These are phyloP conservation scores for Phycodurus eques DNA, from an alignment of 2,113 vertebrate species.

Conservation along the genomic window DNA sequence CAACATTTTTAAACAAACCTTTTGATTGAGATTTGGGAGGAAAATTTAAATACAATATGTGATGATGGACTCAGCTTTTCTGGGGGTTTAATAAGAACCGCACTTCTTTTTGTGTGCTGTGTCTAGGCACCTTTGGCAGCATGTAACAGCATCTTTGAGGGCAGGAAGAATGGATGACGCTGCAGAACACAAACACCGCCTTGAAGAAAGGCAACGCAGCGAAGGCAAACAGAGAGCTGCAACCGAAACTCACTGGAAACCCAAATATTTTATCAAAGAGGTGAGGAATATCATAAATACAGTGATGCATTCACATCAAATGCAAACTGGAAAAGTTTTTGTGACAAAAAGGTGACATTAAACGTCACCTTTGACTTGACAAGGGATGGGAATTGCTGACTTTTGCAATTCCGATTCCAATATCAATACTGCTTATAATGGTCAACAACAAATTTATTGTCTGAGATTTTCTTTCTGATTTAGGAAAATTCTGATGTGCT, in stretches of 20 bases:
- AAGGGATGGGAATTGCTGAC: no score
- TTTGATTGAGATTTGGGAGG: no score
- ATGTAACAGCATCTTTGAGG: constrained; percentile 84
- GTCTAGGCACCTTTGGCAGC: constrained; percentile 84
- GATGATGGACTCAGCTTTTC: background rate
- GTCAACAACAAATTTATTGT: no score
- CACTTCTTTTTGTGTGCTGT: accelerated
- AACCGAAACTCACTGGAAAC: constrained; percentile 77
- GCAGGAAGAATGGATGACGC: constrained; percentile 85
- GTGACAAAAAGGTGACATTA: no score
- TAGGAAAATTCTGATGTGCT: no score
- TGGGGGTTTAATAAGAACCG: background rate
- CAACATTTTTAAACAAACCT: no score
- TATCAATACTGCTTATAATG: no score
- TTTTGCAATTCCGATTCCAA: no score
- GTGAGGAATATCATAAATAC: constrained; percentile 53
- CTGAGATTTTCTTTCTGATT: no score
- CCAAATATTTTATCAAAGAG: constrained; percentile 90
- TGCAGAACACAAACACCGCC: constrained; percentile 84
- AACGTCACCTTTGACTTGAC: no score
- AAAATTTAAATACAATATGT: background rate
- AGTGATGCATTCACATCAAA: background rate
- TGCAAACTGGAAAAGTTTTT: background rate
- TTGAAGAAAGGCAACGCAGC: constrained; percentile 86
- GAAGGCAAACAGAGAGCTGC: constrained; percentile 79